Conservation (phyloP, 2,888 invertebrate species). For the Yponomeuta evonymella region DNA sequence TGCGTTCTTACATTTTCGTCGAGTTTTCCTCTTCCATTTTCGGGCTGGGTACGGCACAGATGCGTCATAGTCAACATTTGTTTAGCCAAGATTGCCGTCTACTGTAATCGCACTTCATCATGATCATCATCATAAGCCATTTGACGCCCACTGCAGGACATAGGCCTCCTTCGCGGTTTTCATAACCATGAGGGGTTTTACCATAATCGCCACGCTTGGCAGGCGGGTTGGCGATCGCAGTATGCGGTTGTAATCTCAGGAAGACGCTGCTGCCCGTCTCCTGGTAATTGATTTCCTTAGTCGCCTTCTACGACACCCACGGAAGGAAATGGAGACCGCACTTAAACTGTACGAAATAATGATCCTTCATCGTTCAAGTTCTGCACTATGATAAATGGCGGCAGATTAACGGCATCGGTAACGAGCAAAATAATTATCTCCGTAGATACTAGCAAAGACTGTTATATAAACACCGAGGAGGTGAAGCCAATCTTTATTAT, state of each 20-base stretch:
- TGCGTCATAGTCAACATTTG: neutral
- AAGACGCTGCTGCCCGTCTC: no score
- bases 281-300: no score
- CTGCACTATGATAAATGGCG: neutral
- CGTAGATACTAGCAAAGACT: constrained; percentile 3
- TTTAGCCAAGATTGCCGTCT: neutral
- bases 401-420: constrained; percentile 2
- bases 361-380: neutral
- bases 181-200: no score
- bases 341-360: neutral
- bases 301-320: no score
- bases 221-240: no score
- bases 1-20: neutral
- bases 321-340: no score
- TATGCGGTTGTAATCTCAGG: no score
- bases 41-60: neutral
- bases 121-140: no score
- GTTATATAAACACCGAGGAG: constrained; percentile 16
- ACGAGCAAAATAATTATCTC: constrained; percentile 12
- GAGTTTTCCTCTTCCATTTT: neutral
- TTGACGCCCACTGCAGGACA: no score
- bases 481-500: constrained; percentile 27
- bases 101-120: neutral
- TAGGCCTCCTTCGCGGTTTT: no score
- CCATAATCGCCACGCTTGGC: no score